These are phyloP conservation scores for Erannis defoliaria DNA, from an alignment of 2,888 invertebrate species.

Conservation along the genomic window DNA sequence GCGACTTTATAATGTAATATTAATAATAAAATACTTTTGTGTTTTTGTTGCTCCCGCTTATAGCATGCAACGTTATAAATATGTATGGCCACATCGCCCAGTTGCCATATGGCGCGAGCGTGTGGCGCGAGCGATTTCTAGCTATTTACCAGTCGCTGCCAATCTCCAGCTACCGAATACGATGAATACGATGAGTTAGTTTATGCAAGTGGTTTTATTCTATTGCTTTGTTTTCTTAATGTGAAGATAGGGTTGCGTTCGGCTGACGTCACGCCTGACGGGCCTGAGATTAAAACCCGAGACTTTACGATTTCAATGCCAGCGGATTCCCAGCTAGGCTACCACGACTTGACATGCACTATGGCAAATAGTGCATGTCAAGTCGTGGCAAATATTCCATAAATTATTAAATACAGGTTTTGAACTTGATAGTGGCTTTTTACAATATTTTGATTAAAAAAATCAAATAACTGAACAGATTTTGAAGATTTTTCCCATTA, in stretches of 20 bases:
- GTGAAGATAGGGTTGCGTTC: background rate
- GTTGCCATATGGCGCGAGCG: constrained; percentile 22
- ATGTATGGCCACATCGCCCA: constrained; percentile 2
- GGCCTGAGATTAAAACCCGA: background rate
- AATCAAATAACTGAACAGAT: too few species aligned
- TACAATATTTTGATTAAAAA: too few species aligned
- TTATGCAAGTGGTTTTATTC: background rate
- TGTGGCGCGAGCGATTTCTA: constrained; percentile 11
- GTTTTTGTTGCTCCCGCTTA: background rate
- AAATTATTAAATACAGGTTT: too few species aligned
- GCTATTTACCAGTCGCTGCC: constrained; percentile 20
- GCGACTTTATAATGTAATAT: too few species aligned
- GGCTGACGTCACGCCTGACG: background rate
- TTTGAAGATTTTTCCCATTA: too few species aligned
- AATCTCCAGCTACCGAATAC: constrained; percentile 19
- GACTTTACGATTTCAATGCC: too few species aligned
- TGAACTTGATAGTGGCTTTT: too few species aligned
- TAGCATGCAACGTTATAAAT: background rate
- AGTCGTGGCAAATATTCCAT: too few species aligned
- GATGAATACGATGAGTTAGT: background rate
- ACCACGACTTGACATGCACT: too few species aligned
- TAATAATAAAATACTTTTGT: too few species aligned
- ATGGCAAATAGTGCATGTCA: too few species aligned
- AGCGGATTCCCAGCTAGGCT: too few species aligned
- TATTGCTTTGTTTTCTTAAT: background rate